phyloP scores from a whole-genome alignment of 2,797 vertebrate species.

The Serranus cabrilla region DNA sequence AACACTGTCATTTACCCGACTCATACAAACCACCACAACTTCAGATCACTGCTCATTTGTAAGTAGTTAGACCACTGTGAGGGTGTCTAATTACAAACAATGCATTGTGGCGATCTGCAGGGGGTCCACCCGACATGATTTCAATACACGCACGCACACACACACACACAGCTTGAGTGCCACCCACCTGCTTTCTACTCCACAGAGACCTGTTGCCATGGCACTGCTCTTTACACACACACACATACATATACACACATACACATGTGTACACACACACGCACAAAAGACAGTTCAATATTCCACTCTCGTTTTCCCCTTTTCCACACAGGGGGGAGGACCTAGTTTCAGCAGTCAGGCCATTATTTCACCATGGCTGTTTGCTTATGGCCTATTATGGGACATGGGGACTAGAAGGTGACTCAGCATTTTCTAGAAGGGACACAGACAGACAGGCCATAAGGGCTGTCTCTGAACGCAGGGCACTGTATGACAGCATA shows the following conservation, averaged over 20 bases:
- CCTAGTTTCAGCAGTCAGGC: slow-evolving; percentile 66
- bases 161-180: slow-evolving; percentile 51
- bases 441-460: slow-evolving; percentile 32
- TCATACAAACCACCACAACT: slow-evolving; percentile 34
- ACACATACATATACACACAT: too few species aligned
- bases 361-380: slow-evolving; percentile 74
- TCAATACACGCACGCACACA: slow-evolving; percentile 44
- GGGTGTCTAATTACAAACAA: slow-evolving; percentile 68
- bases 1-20: slow-evolving; percentile 29
- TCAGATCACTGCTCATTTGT: slow-evolving; percentile 47
- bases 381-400: slow-evolving; percentile 73
- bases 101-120: slow-evolving; percentile 60
- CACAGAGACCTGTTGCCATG: slow-evolving; percentile 82
- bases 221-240: slow-evolving; percentile 77
- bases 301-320: slow-evolving; percentile 75
- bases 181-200: slow-evolving; percentile 74
- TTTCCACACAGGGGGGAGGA: slow-evolving; percentile 68
- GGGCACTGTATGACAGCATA: slow-evolving; percentile 16
- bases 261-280: slow-evolving; percentile 8
- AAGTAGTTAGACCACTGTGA: slow-evolving; percentile 24
- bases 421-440: slow-evolving; percentile 64
- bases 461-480: slow-evolving; percentile 19
- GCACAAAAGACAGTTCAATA: slow-evolving; percentile 69
- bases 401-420: slow-evolving; percentile 56
- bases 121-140: slow-evolving; percentile 73